Percentiles rank a stretch among this genome's conserved stretches.
Evolutionary conservation across 2,797 vertebrate genomes (phyloP).

Genomic region (Menidia menidia): DNA sequence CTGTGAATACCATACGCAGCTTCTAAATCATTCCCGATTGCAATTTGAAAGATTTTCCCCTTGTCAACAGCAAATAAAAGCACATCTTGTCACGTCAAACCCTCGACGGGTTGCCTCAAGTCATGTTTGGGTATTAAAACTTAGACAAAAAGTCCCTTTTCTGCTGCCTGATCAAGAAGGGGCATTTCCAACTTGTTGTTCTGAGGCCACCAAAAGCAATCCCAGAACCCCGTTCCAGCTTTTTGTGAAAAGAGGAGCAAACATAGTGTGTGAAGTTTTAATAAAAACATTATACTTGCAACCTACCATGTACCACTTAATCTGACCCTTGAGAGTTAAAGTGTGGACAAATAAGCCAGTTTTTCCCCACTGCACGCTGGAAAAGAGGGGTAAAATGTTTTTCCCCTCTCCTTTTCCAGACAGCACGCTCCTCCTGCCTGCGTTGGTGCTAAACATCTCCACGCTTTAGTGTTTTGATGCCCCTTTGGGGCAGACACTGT

Average conservation of each 20-base stretch:
- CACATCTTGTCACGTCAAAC: slow-evolving; percentile 7
- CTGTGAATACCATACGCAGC: slow-evolving; percentile 30
- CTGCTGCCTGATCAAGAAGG: neutral
- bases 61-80: neutral
- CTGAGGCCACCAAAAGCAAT: neutral
- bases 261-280: too few relatives aligned
- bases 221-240: neutral
- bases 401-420: too few relatives aligned
- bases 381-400: too few relatives aligned
- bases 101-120: neutral
- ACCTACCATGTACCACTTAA: too few relatives aligned
- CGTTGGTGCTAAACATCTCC: too few relatives aligned
- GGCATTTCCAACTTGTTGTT: neutral
- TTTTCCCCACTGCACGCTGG: neutral
- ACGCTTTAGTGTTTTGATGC: too few relatives aligned
- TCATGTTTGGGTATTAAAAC: slow-evolving; percentile 10
- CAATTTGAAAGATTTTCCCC: slow-evolving; percentile 5
- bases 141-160: slow-evolving; percentile 1
- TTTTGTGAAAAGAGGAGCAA: too few relatives aligned
- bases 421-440: too few relatives aligned
- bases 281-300: too few relatives aligned
- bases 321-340: too few relatives aligned
- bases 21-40: neutral
- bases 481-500: too few relatives aligned
- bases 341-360: too few relatives aligned